Percentiles rank a stretch among this genome's conserved stretches.
Conservation (phyloP, 2,797 vertebrate genomes). For the Craterocephalus amniculus region DNA sequence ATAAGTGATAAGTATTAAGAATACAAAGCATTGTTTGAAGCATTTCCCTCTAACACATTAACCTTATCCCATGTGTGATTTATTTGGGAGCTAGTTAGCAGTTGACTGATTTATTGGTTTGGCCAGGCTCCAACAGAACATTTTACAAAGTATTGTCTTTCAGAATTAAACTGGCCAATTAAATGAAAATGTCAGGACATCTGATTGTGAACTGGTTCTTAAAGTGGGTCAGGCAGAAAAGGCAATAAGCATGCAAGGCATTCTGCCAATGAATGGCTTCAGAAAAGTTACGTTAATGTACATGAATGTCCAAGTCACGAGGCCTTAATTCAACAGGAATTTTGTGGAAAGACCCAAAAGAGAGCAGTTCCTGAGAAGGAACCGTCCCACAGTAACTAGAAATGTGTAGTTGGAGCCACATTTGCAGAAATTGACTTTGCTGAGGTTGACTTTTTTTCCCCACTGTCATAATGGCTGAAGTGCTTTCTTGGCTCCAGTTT, state of each 20-base stretch:
- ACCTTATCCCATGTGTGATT: not conserved
- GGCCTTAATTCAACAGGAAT: not conserved
- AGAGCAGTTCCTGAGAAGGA: not conserved
- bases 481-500: not conserved
- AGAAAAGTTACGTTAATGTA: not conserved
- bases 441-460: not conserved
- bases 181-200: not conserved
- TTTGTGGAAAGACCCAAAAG: not conserved
- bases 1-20: too few relatives aligned
- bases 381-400: not conserved
- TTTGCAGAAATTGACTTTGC: not conserved
- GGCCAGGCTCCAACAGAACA: not conserved
- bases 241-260: not conserved
- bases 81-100: not conserved
- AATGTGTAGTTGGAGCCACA: not conserved
- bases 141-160: not conserved
- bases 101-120: constrained; percentile 1
- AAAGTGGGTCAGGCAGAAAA: constrained; percentile 1
- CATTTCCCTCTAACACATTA: not conserved
- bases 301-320: not conserved
- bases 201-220: not conserved
- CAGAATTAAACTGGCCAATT: not conserved
- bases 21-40: not conserved
- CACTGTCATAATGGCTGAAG: not conserved
- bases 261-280: not conserved